These are phyloP conservation scores for Phalacrocorax carbo DNA, from an alignment of 2,113 vertebrate genomes.

Conservation along the genomic window DNA sequence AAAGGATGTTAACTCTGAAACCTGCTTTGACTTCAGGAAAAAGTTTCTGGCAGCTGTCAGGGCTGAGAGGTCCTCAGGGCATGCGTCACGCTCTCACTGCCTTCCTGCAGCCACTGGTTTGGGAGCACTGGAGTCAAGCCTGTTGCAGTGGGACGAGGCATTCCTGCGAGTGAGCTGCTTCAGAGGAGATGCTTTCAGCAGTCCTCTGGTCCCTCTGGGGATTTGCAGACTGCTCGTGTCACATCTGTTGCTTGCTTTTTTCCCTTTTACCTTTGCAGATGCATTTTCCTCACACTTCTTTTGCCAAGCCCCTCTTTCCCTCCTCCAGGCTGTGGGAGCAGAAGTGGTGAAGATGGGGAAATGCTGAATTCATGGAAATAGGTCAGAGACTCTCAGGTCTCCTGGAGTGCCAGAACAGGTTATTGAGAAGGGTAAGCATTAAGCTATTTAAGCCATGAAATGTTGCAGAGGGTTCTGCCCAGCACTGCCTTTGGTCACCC, in stretches of 20 bases:
- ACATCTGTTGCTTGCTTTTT: slow-evolving; percentile 9
- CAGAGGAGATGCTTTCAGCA: background rate
- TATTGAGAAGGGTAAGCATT: background rate
- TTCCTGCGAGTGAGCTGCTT: background rate
- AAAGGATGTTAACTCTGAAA: background rate
- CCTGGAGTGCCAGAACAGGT: background rate
- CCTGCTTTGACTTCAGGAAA: background rate
- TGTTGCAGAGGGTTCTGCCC: background rate
- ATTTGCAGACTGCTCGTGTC: background rate
- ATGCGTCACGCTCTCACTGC: rapidly evolving
- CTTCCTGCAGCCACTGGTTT: background rate
- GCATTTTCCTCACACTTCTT: slow-evolving; percentile 25
- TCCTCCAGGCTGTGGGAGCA: background rate
- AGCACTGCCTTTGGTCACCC: background rate
- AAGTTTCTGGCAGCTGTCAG: background rate
- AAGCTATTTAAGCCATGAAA: background rate
- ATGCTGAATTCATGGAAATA: slow-evolving; percentile 29
- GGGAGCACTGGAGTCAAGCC: background rate
- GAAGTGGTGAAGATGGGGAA: background rate
- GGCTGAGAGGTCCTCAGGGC: background rate
- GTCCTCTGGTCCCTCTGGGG: background rate
- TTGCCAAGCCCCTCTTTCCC: background rate
- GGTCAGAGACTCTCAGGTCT: slow-evolving; percentile 1
- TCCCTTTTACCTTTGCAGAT: slow-evolving; percentile 33
- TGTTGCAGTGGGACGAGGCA: background rate